Conservation (phyloP, 2,888 invertebrate genomes). For the Ophion costatus region DNA sequence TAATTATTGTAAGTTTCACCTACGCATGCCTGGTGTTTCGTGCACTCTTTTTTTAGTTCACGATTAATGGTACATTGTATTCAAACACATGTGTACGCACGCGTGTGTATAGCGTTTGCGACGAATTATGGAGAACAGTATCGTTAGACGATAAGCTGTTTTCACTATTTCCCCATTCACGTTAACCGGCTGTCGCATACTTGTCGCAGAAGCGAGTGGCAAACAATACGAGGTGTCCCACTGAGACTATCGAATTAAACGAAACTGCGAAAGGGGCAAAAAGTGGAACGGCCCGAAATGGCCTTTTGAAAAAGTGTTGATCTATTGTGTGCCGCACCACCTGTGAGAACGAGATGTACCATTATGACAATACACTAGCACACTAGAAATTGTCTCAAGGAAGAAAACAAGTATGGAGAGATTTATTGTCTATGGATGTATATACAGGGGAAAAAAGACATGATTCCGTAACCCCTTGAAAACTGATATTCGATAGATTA, state of each 20-base stretch:
- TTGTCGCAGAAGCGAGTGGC: not conserved
- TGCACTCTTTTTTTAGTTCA: conserved; percentile 30
- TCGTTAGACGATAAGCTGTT: not conserved
- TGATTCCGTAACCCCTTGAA: too few relatives aligned
- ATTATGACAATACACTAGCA: conserved; percentile 8
- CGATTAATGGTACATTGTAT: not conserved
- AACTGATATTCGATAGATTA: too few relatives aligned
- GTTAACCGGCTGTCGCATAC: not conserved
- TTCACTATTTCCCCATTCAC: not conserved
- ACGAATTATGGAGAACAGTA: not conserved
- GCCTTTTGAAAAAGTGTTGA: conserved; percentile 3
- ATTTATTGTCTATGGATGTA: too few relatives aligned
- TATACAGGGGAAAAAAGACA: not conserved
- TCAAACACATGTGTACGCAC: not conserved
- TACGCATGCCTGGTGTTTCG: conserved; percentile 18
- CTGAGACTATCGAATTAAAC: conserved; percentile 31
- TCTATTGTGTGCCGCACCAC: conserved; percentile 10
- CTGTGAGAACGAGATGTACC: too few relatives aligned
- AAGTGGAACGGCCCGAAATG: conserved; percentile 1
- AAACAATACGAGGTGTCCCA: not conserved
- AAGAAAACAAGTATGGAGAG: not conserved
- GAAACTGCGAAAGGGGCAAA: conserved; percentile 30
- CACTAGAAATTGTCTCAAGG: conserved; percentile 12
- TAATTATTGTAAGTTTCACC: conserved; percentile 41
- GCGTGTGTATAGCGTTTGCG: not conserved